phyloP scores from a whole-genome alignment of 2,888 invertebrate species.

The Endomychus coccineus region DNA sequence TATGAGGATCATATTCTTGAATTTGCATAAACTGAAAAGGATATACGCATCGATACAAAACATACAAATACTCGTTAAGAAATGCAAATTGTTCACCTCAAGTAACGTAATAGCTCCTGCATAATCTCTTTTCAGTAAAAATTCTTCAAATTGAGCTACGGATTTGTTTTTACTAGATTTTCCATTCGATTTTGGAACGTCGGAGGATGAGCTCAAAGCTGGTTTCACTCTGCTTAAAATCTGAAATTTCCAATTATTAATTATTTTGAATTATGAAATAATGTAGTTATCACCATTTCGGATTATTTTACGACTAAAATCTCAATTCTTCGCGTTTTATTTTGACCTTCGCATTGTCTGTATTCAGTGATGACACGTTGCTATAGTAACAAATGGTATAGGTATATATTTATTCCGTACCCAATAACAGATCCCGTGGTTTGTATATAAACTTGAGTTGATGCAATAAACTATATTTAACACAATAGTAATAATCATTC shows the following conservation, averaged over 20 bases:
- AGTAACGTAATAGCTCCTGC: slow-evolving; percentile 88
- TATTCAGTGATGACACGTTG: too few species aligned
- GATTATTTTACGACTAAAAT: too few species aligned
- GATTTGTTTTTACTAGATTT: slow-evolving; percentile 40
- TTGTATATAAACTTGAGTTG: too few species aligned
- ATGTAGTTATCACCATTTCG: too few species aligned
- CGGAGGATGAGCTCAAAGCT: slow-evolving; percentile 51
- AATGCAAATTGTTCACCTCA: slow-evolving; percentile 56
- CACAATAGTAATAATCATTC: too few species aligned
- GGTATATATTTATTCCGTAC: too few species aligned
- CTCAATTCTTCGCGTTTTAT: too few species aligned
- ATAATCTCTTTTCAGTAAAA: slow-evolving; percentile 83
- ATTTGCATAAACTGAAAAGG: slow-evolving; percentile 50
- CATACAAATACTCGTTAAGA: not conserved
- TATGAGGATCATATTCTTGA: slow-evolving; percentile 46
- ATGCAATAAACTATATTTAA: too few species aligned
- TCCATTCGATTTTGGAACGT: slow-evolving; percentile 25
- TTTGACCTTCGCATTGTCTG: too few species aligned
- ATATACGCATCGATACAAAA: slow-evolving; percentile 8
- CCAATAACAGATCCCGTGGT: too few species aligned
- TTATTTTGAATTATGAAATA: too few species aligned
- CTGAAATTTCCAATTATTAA: slow-evolving; percentile 48
- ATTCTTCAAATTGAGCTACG: slow-evolving; percentile 82
- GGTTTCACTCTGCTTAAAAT: slow-evolving; percentile 79
- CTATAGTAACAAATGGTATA: too few species aligned